Evolutionary conservation across 2,888 invertebrate species (phyloP), one percentile per base, ranked within the genome.

Genomic region (Tillus elongatus): DNA sequence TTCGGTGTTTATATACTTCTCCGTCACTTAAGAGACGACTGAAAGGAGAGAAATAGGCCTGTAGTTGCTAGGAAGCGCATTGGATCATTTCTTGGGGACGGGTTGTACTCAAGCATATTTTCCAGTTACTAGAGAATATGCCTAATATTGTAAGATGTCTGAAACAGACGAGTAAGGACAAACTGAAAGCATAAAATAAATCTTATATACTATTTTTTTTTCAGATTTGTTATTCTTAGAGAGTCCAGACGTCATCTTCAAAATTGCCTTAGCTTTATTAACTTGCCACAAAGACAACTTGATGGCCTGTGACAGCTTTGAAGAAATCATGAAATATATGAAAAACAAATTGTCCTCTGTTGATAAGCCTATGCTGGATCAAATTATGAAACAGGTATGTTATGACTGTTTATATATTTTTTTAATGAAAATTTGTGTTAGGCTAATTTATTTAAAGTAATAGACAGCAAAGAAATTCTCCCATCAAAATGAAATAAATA

Each of bases 271-370:
- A 33, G 81, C 89, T 0, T 67, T 96, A 32, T 70, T 96, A 4
- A 80, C 82, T 0, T 81, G 82, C 27, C 91, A 95, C 64, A 83
- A 82, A 51, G 86, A 90, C 41, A 79, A 84, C 11, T 70, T 97
- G 36, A 69, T 93, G 61, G 67, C 77, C 33, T 90, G 91, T 49
- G 84, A 86, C 50, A 87, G 85, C 46, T 93, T 96, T 58, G 96
- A 97, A 58, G 83, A 87, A 49, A 87, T 92, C 1, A 93, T 95
- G 70, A 89, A 91, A 54, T 95, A 89, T 52, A 69, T 96, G 13
- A 95, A 95, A 62, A 81, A 79, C 44, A 70, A 78, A 33, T 70
- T 88, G 3, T 84, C 87, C 0, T 75, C 78, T 15, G 76, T 88
- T 44, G 77, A 84, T 50, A 71, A 72, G 34, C 62, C 63, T 0